Base-by-base conservation (phyloP, 2,113 vertebrate species). In the Malurus alboscapulatus region DNA sequence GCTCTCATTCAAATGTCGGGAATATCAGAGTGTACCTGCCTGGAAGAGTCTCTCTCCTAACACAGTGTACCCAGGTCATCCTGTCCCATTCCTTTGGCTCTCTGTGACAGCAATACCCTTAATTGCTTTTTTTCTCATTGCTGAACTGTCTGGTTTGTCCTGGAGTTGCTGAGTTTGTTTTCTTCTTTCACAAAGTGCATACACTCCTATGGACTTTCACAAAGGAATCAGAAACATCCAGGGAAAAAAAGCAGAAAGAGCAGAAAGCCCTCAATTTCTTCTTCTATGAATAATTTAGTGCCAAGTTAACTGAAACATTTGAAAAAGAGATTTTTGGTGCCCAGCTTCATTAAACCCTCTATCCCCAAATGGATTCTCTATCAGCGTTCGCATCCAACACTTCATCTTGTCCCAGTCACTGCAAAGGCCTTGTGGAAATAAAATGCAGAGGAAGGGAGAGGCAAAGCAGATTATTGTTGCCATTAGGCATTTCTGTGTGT, bases 271-370 rank as follows among this genome's bases (percentile, higher is more conserved):
- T 92, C 74, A 29, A 38, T 91, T 88, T 87, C 54, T 96, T 85
- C 94, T 95, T 79, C 86, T 84, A 88, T 94, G 93, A 95, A 92
- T 90, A 96, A 94, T 94, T 91, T 91, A 94, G 84, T 96, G 93
- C 91, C 93, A 96, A 94, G 53, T 95, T 94, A 95, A 94, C 36
- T 45, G 87, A 87, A 78, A 93, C 89, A 0, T 89, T 73, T 88
- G 90, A 91, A 82, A 92, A 95, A 84, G 61, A 88, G 85, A 21
- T 77, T 95, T 92, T 94, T 88, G 86, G 78, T 95, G 74, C 83
- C 88, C 90, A 76, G 91, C 88, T 97, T 91, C 94, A 90, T 96
- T 95, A 92, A 94, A 71, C 76, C 26, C 44, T 90, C 68, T 77
- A 73, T 96, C 54, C 72, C 68, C 93, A 93, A 88, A 92, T 48